A percentile compares a stretch with the other conserved stretches of the same genome.
Conservation (phyloP, 2,797 vertebrate species). For the Cuculus canorus region DNA sequence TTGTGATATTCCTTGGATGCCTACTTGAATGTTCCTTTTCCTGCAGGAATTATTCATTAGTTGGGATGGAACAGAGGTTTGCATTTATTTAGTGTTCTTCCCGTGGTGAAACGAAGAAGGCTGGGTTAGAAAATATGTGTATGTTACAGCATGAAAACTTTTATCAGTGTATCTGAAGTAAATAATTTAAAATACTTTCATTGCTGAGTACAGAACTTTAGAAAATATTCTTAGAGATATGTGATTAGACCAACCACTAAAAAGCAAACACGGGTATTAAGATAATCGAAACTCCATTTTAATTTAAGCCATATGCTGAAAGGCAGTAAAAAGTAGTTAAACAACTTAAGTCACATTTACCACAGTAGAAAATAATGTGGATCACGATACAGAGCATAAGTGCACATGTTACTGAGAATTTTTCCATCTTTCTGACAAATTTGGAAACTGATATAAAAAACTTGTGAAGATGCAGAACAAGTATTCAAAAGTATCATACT, state of each 20-base stretch:
- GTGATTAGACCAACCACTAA: neutral
- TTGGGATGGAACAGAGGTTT: neutral
- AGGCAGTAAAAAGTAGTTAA: neutral
- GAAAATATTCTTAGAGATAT: slow-evolving; percentile 1
- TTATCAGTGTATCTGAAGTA: neutral
- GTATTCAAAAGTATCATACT: slow-evolving; percentile 29
- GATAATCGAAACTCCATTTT: neutral
- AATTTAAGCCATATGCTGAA: neutral
- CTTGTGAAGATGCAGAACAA: slow-evolving; percentile 17
- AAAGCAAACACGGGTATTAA: neutral
- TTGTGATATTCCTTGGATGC: neutral
- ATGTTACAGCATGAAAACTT: neutral
- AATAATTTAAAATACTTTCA: slow-evolving; percentile 23
- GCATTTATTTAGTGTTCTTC: neutral
- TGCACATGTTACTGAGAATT: neutral
- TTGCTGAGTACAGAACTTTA: neutral
- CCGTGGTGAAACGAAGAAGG: neutral
- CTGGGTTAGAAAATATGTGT: neutral
- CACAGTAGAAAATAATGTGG: neutral
- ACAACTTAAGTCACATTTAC: neutral
- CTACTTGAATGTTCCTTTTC: neutral
- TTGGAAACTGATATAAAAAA: neutral
- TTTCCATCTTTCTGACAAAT: slow-evolving; percentile 5
- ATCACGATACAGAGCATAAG: neutral
- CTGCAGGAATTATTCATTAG: neutral